phyloP scores from a whole-genome alignment of 2,797 vertebrate species.

The Gymnothorax reevesii region DNA sequence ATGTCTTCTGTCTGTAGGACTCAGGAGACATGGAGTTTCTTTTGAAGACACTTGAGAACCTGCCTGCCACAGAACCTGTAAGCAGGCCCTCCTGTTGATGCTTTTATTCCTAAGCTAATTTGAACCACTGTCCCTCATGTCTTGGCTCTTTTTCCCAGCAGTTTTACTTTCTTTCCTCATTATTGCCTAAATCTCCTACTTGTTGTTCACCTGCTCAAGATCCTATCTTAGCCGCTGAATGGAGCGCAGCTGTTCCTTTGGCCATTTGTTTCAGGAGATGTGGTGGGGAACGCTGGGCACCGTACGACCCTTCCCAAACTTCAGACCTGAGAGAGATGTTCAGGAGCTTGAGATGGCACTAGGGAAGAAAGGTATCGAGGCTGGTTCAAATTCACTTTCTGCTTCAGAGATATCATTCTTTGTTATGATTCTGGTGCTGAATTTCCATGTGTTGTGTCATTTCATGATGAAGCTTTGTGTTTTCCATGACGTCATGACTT shows the following conservation, averaged over 20 bases:
- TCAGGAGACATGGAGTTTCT: constrained; percentile 29
- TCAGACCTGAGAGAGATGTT: constrained; percentile 58
- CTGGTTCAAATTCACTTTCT: neutral
- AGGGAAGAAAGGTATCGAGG: constrained; percentile 47
- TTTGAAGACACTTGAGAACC: neutral
- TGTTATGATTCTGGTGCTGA: neutral
- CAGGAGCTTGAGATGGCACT: constrained; percentile 40
- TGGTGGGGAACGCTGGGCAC: constrained; percentile 74
- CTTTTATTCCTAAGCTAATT: neutral
- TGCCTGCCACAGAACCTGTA: constrained; percentile 21
- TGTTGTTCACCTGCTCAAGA: neutral
- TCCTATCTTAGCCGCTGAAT: neutral
- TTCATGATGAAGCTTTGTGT: neutral
- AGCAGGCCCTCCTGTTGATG: constrained; percentile 6
- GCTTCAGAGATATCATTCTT: neutral
- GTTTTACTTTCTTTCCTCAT: neutral
- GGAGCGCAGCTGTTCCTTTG: neutral
- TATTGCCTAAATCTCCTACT: neutral
- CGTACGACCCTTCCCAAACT: constrained; percentile 62
- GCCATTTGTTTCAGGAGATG: constrained; percentile 41
- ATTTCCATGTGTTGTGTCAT: neutral
- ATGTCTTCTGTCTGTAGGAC: neutral
- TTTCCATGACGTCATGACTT: neutral
- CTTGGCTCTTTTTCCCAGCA: neutral
- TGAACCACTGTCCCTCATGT: neutral